Evolutionary conservation across 2,113 vertebrate species (phyloP).

Genomic region (Tenrec ecaudatus): DNA sequence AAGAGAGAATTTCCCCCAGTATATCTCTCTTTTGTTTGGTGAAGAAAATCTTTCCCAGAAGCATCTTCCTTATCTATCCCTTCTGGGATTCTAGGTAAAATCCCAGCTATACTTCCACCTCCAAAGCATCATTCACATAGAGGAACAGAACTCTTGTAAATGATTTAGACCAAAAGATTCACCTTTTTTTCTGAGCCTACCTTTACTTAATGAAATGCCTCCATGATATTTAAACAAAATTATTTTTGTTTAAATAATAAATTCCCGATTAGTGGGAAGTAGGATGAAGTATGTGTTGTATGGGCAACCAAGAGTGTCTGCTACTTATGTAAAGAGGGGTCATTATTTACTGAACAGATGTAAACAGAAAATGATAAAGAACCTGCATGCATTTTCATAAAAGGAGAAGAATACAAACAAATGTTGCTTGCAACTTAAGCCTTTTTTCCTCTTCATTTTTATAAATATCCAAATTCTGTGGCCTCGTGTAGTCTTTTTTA

Average conservation of each 20-base stretch:
- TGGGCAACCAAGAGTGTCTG: background rate
- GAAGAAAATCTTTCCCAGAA: background rate
- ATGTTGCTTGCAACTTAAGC: background rate
- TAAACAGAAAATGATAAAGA: background rate
- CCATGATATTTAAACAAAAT: background rate
- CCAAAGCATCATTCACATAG: background rate
- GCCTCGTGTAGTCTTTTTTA: slow-evolving; percentile 1
- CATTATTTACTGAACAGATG: background rate
- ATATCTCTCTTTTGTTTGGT: background rate
- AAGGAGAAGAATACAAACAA: background rate
- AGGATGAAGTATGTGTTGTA: background rate
- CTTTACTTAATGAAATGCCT: background rate
- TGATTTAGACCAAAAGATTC: background rate
- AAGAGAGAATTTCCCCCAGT: background rate
- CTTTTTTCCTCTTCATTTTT: background rate
- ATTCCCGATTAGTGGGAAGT: background rate
- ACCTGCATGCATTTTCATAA: background rate
- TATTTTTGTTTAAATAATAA: background rate
- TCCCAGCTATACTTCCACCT: background rate
- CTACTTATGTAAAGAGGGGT: background rate
- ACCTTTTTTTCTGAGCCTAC: background rate
- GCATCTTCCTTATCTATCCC: background rate
- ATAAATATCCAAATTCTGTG: slow-evolving; percentile 40
- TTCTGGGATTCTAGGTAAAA: background rate
- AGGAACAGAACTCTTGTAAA: background rate